Evolutionary conservation across 1,140 invertebrate species (phyloP).

Genomic region (Sogatella furcifera): DNA sequence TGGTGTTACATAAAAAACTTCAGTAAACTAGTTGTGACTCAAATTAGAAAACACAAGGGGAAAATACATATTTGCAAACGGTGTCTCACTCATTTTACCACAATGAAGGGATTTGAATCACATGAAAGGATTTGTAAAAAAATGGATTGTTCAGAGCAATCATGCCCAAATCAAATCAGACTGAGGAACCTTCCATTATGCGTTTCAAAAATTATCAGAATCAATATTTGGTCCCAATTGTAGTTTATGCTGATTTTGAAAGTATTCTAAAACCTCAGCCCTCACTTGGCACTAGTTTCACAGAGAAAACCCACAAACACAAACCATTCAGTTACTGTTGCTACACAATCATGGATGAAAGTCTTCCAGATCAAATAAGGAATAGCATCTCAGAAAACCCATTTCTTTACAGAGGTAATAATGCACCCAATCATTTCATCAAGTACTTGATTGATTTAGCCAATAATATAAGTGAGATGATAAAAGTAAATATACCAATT

Average conservation of each 20-base stretch:
- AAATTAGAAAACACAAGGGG: not conserved
- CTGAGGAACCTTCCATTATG: not conserved
- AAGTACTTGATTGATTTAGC: not conserved
- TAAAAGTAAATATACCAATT: not conserved
- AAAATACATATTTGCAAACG: slow-evolving; percentile 4
- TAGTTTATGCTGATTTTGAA: slow-evolving; percentile 9
- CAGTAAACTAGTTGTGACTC: not conserved
- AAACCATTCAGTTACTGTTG: slow-evolving; percentile 8
- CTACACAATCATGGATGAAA: not conserved
- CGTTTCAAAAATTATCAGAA: slow-evolving; percentile 9
- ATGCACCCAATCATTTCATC: slow-evolving; percentile 2
- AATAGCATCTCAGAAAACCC: slow-evolving; percentile 3
- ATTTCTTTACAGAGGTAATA: slow-evolving; percentile 4
- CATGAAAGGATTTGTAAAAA: not conserved
- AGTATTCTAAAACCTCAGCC: not conserved
- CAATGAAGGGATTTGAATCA: not conserved
- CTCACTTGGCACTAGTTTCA: not conserved
- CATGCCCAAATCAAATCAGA: not conserved
- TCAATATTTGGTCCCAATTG: not conserved
- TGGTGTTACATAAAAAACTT: slow-evolving; percentile 10
- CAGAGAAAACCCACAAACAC: not conserved
- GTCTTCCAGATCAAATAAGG: slow-evolving; percentile 1
- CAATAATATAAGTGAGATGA: not conserved
- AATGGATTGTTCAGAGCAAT: not conserved
- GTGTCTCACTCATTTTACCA: slow-evolving; percentile 8